A percentile compares a stretch with the other conserved stretches of the same genome.
phyloP scores from a whole-genome alignment of 2,797 vertebrate species.

The Typhlichthys subterraneus region DNA sequence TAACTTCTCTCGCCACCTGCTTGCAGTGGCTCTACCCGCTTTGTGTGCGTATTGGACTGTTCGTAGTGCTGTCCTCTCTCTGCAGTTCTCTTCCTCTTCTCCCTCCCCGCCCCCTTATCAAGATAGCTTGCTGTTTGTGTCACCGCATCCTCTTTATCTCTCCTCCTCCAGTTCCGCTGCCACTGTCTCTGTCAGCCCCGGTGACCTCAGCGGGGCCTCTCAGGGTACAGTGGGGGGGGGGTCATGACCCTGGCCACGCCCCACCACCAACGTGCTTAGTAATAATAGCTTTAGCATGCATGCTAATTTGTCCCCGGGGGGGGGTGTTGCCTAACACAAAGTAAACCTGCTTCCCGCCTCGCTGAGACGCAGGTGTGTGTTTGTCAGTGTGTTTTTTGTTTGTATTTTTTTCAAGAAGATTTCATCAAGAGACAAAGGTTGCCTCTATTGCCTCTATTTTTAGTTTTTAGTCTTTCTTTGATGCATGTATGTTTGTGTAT shows the following conservation, averaged over 20 bases:
- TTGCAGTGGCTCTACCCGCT: neutral
- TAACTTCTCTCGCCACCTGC: conserved; percentile 9
- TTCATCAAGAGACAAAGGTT: neutral
- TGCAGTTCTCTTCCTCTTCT: neutral
- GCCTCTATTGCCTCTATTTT: neutral
- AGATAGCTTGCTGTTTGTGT: conserved; percentile 3
- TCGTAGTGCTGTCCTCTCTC: conserved; percentile 6
- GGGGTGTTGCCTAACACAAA: conserved; percentile 60
- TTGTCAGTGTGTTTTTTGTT: neutral
- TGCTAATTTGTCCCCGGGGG: conserved; percentile 60
- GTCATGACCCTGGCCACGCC: conserved; percentile 21
- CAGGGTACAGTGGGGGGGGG: conserved; percentile 19
- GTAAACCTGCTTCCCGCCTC: conserved; percentile 16
- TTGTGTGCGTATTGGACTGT: conserved; percentile 6
- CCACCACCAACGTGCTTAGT: conserved; percentile 58
- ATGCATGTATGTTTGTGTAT: too few species aligned
- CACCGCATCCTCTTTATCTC: neutral
- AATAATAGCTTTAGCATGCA: conserved; percentile 49
- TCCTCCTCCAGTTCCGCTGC: neutral
- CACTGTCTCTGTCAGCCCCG: conserved; percentile 17
- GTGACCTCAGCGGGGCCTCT: conserved; percentile 35
- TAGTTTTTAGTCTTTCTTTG: too few species aligned
- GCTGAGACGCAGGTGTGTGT: conserved; percentile 32
- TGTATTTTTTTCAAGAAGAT: neutral
- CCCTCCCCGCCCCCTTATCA: neutral